A percentile compares a stretch with the other conserved stretches of the same genome.
These are phyloP conservation scores for Gephyroberyx darwinii DNA, from an alignment of 2,797 vertebrate species.

Conservation along the genomic window DNA sequence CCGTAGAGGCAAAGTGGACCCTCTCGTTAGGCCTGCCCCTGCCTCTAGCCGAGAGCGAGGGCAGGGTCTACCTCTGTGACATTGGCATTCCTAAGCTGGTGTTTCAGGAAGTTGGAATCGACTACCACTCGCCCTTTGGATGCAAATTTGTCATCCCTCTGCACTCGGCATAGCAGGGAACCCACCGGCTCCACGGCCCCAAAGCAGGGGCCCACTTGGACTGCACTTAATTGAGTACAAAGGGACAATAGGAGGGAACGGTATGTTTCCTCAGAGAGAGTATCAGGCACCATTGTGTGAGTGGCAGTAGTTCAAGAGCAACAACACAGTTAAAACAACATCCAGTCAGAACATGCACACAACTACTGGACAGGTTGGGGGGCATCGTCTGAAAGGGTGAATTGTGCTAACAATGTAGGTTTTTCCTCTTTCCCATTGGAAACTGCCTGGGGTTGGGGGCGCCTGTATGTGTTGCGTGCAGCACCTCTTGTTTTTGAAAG, in stretches of 20 bases:
- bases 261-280: neutral
- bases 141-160: slow-evolving; percentile 93
- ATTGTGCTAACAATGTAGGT: slow-evolving; percentile 3
- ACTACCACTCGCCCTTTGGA: slow-evolving; percentile 91
- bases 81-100: slow-evolving; percentile 90
- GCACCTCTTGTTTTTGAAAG: slow-evolving; percentile 59
- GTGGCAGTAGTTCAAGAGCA: slow-evolving; percentile 6
- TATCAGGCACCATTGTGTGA: slow-evolving; percentile 3
- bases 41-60: slow-evolving; percentile 84
- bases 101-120: slow-evolving; percentile 90
- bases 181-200: neutral
- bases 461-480: slow-evolving; percentile 51
- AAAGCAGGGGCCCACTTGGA: neutral
- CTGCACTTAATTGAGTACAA: neutral
- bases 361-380: neutral
- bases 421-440: slow-evolving; percentile 14
- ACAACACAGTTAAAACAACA: slow-evolving; percentile 4
- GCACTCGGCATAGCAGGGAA: slow-evolving; percentile 81
- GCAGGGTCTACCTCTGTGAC: slow-evolving; percentile 92
- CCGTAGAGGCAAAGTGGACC: slow-evolving; percentile 91
- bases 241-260: slow-evolving; percentile 1
- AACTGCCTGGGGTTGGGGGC: slow-evolving; percentile 12
- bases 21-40: slow-evolving; percentile 89
- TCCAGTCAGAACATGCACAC: neutral
- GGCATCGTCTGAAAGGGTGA: slow-evolving; percentile 9